Base-by-base conservation (phyloP, 2,888 invertebrate genomes). In the Oscheius sp. region DNA sequence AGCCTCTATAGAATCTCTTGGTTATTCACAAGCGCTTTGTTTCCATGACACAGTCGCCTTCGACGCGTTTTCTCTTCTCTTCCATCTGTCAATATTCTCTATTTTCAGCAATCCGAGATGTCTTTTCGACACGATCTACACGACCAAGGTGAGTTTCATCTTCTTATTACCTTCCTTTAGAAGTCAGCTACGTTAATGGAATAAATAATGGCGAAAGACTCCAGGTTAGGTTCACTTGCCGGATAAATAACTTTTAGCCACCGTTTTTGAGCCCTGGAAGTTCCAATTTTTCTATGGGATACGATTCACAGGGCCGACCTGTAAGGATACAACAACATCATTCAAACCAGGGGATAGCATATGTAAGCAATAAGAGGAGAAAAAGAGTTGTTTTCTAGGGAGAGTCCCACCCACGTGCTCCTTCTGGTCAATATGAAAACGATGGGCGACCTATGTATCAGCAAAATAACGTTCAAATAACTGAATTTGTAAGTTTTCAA, bases 301-400 rank as follows among this genome's bases (percentile, higher is more conserved):
- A 54, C 41, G 70, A 70, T 50, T 26, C 70, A 2, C 70, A 72
- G n/a, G 72, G 70, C 9, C 59, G 63, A 41, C 72, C 72, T 2
- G 56, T 72, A n/a, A 32, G 72, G 20, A 2, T 54, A 9, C 54
- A 8, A 4, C 54, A 32, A 12, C 17, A 32, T 54, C 20, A 5
- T 22, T 24, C 26, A 14, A n/a, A 54, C 5, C 41, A 59, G 14
- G 8, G 20, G 24, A 6, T 54, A 6, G n/a, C n/a, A n/a, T 38
- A n/a, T 30, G 50, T 3, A 32, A 45, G 56, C 26, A 61, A 61
- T 32, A 50, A 28, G 14, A 20, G 14, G 14, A 22, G 32, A 61
- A 33, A 30, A 51, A 61, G 41, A 41, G 63, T n/a, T n/a, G n/a
- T n/a, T 66, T 62, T 66, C 36, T 44, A 57, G 56, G 33, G 22